Conservation (phyloP, 2,113 vertebrate genomes). For the Nibea albiflora region DNA sequence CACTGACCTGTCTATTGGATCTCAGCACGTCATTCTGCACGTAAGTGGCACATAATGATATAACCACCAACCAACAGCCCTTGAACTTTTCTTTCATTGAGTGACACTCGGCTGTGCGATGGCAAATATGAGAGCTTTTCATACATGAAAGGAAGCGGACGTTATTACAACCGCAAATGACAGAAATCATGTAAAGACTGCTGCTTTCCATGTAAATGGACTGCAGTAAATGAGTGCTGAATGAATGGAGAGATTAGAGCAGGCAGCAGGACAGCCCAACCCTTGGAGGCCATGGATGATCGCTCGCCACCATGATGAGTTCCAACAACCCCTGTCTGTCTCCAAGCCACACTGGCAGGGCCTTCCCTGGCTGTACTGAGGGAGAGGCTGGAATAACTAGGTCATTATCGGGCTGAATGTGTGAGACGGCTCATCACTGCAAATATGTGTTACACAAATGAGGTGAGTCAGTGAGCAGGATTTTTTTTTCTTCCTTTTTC, state of each 20-base stretch:
- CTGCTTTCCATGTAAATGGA: neutral
- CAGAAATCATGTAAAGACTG: neutral
- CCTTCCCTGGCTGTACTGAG: neutral
- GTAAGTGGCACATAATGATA: constrained; percentile 21
- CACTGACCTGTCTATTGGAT: constrained; percentile 21
- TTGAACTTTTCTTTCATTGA: neutral
- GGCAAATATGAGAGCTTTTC: constrained; percentile 8
- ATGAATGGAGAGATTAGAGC: constrained; percentile 31
- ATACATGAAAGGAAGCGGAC: neutral
- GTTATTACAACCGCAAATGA: neutral
- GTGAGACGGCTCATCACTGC: constrained; percentile 34
- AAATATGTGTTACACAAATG: constrained; percentile 24
- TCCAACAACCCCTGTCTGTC: constrained; percentile 55
- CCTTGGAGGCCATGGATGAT: constrained; percentile 41
- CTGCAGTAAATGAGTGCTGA: neutral
- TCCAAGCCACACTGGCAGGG: constrained; percentile 56
- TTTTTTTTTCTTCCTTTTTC: neutral
- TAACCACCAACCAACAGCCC: neutral
- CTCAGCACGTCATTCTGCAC: neutral
- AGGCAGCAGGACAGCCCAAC: constrained; percentile 18
- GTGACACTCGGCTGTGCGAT: neutral
- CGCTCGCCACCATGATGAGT: constrained; percentile 36
- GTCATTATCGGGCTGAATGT: constrained; percentile 49
- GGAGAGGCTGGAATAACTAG: constrained; percentile 31
- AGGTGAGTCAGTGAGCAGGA: constrained; percentile 16